Evolutionary conservation across 1,140 invertebrate genomes (phyloP).

Genomic region (Caerostris extrusa): DNA sequence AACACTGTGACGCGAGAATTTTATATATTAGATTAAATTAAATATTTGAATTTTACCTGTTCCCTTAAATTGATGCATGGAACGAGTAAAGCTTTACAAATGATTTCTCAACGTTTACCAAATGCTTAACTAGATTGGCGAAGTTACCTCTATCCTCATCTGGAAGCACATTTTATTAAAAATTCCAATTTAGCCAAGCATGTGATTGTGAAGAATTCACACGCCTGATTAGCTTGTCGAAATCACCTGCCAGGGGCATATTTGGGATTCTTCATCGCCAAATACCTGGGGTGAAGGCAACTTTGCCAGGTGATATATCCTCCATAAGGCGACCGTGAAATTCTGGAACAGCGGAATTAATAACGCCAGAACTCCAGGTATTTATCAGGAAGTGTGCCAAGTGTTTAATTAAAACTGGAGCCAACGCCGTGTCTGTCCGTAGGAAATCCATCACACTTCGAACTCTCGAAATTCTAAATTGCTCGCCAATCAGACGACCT

Average conservation of each 20-base stretch:
- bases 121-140: too few relatives aligned
- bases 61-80: too few relatives aligned
- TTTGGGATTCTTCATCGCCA: neutral
- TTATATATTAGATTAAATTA: too few relatives aligned
- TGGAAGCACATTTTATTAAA: too few relatives aligned
- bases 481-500: too few relatives aligned
- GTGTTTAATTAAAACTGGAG: slow-evolving; percentile 18
- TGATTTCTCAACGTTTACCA: too few relatives aligned
- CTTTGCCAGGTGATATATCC: neutral
- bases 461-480: neutral
- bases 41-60: too few relatives aligned
- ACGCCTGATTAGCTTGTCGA: neutral
- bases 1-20: too few relatives aligned
- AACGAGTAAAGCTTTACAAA: too few relatives aligned
- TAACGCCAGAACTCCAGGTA: neutral
- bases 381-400: neutral
- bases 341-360: neutral
- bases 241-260: neutral
- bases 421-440: neutral
- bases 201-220: neutral
- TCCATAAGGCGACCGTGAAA: neutral
- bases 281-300: neutral
- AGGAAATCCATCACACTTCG: neutral
- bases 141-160: too few relatives aligned
- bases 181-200: neutral